phyloP scores from a whole-genome alignment of 2,888 invertebrate species.

The Drosophila ustulata region DNA sequence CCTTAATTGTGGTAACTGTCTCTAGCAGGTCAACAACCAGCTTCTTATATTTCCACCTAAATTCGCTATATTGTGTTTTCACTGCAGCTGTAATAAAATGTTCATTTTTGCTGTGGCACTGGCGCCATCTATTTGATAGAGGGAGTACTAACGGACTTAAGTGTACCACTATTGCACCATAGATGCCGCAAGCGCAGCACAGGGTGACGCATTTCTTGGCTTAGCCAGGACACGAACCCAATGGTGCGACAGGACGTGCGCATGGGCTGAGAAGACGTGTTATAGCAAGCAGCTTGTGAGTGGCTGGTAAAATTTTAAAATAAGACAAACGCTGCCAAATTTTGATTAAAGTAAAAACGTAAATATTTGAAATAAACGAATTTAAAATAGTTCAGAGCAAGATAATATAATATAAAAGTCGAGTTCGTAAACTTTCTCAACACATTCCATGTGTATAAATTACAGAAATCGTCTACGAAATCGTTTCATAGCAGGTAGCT shows the following conservation, averaged over 20 bases:
- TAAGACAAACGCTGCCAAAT: background rate
- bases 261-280: too few relatives aligned
- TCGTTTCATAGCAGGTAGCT: background rate
- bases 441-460: too few relatives aligned
- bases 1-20: background rate
- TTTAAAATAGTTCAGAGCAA: too few relatives aligned
- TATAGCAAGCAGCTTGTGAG: background rate
- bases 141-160: background rate
- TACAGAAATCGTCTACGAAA: too few relatives aligned
- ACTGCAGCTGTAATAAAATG: background rate
- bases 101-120: background rate
- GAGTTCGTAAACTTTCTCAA: too few relatives aligned
- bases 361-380: too few relatives aligned
- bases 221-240: slow-evolving; percentile 16
- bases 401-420: too few relatives aligned
- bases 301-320: background rate
- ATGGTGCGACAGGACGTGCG: background rate
- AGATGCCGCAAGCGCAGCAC: slow-evolving; percentile 10
- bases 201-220: background rate
- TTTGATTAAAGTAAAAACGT: too few relatives aligned
- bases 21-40: background rate
- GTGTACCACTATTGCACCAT: background rate
- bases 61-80: background rate
- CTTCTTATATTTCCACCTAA: background rate
- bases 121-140: slow-evolving; percentile 5